Evolutionary conservation across 2,797 vertebrate genomes (phyloP), one percentile per base, ranked within the genome.

Genomic region (Notolepis coatsorum): DNA sequence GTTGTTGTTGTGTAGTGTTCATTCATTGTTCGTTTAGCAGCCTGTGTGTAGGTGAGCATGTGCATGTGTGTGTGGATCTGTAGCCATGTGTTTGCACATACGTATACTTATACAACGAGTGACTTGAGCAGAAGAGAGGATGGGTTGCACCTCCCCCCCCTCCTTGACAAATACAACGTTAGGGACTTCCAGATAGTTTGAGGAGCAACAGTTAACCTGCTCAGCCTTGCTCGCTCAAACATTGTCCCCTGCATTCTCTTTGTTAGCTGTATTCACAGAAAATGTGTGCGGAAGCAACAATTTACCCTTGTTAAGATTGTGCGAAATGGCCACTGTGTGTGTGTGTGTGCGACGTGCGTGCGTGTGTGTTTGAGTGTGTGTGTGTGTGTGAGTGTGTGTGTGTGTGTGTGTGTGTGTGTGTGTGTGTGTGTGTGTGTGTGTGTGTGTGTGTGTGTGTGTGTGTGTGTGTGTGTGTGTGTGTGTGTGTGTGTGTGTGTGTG

Each of bases 271-370:
- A n/a, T n/a, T n/a, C n/a, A n/a, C n/a, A n/a, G n/a, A n/a, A n/a
- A n/a, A n/a, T n/a, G n/a, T n/a, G n/a, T n/a, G n/a, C n/a, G n/a
- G n/a, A n/a, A n/a, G n/a, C n/a, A n/a, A n/a, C n/a, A n/a, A 0
- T 31, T 55, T 46, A 51, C 47, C n/a, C 25, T 41, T 12, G 13
- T 61, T 58, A 48, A 0, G 6, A 57, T 50, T 30, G 25, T 70
- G 37, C n/a, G n/a, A 57, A 64, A 57, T 43, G 38, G 31, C 51
- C 43, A 12, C 58, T 41, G 21, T 59, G 15, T 45, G 28, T 24
- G 0, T 43, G 45, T 57, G 38, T 65, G 41, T 59, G 30, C 25
- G 35, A n/a, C 39, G n/a, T 43, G 21, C 31, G 12, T 37, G 46
- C 27, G 38, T 53, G 33, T 38, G 38, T 46, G 7, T 54, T 35